phyloP scores from a whole-genome alignment of 1,140 invertebrate species.

The Formica exsecta region DNA sequence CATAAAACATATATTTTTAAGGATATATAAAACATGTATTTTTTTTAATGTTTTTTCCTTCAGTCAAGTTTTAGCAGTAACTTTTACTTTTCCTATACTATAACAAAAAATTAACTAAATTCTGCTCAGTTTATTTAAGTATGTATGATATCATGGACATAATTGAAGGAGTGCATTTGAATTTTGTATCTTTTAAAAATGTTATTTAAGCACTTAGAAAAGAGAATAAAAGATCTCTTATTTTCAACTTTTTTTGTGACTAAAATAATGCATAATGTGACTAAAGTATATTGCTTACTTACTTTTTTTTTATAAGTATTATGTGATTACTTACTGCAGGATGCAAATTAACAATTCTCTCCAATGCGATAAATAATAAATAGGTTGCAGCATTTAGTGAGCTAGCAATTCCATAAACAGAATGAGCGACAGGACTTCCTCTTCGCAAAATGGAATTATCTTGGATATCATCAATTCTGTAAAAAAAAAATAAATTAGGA shows the following conservation, averaged over 20 bases:
- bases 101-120: slow-evolving; percentile 80
- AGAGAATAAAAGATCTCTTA: too few relatives aligned
- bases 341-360: slow-evolving; percentile 93
- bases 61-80: slow-evolving; percentile 98
- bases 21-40: too few relatives aligned
- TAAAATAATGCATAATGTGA: too few relatives aligned
- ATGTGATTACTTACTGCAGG: slow-evolving; percentile 88
- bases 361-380: slow-evolving; percentile 95
- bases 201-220: too few relatives aligned
- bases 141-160: slow-evolving; percentile 23
- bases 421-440: slow-evolving; percentile 97
- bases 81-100: slow-evolving; percentile 98
- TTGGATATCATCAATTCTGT: slow-evolving; percentile 89
- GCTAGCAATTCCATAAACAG: slow-evolving; percentile 97
- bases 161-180: neutral
- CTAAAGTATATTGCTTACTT: too few relatives aligned
- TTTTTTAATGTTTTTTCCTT: slow-evolving; percentile 91
- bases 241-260: too few relatives aligned
- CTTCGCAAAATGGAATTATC: slow-evolving; percentile 93
- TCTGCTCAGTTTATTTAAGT: neutral
- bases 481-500: slow-evolving; percentile 72
- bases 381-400: slow-evolving; percentile 99
- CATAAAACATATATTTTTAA: too few relatives aligned
- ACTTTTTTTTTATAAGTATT: too few relatives aligned
- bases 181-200: too few relatives aligned